Evolutionary conservation across 1,140 invertebrate species (phyloP).

Genomic region (Pissodes strobi): DNA sequence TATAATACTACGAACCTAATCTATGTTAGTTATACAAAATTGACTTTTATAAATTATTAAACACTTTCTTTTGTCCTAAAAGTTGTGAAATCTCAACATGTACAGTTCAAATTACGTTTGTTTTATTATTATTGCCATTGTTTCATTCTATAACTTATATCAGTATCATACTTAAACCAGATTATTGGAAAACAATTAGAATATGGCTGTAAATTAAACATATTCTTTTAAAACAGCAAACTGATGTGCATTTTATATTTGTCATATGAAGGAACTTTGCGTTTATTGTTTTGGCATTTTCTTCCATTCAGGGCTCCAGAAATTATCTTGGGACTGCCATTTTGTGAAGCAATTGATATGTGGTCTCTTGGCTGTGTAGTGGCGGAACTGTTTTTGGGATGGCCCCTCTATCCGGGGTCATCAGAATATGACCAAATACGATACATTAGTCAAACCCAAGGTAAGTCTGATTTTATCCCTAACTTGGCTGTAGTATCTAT

Average conservation of each 20-base stretch:
- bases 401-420: slow-evolving; percentile 99
- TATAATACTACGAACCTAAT: too few relatives aligned
- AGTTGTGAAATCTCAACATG: too few relatives aligned
- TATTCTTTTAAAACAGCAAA: neutral
- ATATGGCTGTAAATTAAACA: too few relatives aligned
- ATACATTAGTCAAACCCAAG: slow-evolving; percentile 83
- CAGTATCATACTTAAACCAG: too few relatives aligned
- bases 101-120: too few relatives aligned
- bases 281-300: neutral
- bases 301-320: slow-evolving; percentile 81
- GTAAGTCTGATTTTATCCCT: slow-evolving; percentile 14
- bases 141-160: too few relatives aligned
- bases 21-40: too few relatives aligned
- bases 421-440: slow-evolving; percentile 99
- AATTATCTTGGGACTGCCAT: slow-evolving; percentile 96
- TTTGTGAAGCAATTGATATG: slow-evolving; percentile 99
- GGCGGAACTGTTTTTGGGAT: slow-evolving; percentile 98
- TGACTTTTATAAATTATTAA: too few relatives aligned
- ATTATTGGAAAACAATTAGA: too few relatives aligned
- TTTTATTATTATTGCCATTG: too few relatives aligned
- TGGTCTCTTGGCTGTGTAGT: slow-evolving; percentile 99
- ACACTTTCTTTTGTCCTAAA: too few relatives aligned
- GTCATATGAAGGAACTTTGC: neutral
- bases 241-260: neutral
- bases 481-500: neutral